phyloP scores from a whole-genome alignment of 2,888 invertebrate species.

The Tromatobia lineatoria region DNA sequence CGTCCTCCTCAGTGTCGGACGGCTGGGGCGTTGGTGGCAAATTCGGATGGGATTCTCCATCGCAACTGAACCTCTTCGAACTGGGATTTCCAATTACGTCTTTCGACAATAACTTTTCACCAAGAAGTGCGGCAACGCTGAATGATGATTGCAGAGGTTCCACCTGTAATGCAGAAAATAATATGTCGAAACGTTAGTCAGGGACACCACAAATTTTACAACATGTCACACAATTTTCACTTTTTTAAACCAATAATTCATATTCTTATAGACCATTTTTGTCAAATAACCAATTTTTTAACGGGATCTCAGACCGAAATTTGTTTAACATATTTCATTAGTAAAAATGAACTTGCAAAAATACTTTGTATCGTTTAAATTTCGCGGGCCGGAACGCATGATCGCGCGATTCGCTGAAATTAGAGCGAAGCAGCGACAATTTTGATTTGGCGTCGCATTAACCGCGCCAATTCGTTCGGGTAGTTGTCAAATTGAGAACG shows the following conservation, averaged over 20 bases:
- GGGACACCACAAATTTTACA: neutral
- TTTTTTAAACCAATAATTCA: neutral
- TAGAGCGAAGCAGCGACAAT: constrained; percentile 25
- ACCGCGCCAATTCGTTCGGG: neutral
- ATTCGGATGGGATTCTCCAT: constrained; percentile 61
- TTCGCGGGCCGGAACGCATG: constrained; percentile 39
- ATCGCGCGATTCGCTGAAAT: constrained; percentile 7
- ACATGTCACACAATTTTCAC: neutral
- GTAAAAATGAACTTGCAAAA: neutral
- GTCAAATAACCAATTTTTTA: neutral
- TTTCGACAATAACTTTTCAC: constrained; percentile 76
- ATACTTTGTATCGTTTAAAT: neutral
- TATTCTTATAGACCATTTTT: neutral
- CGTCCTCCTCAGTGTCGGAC: constrained; percentile 93
- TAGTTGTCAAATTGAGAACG: neutral
- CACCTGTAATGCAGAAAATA: constrained; percentile 73
- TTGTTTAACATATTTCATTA: neutral
- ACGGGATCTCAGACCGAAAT: neutral
- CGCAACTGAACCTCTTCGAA: constrained; percentile 28
- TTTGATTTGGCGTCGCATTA: constrained; percentile 38
- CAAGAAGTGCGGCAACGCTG: constrained; percentile 83
- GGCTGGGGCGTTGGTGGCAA: constrained; percentile 92
- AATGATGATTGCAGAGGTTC: constrained; percentile 82
- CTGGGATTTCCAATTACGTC: constrained; percentile 36
- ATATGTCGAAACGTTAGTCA: constrained; percentile 35